Conservation (phyloP, 1,140 invertebrate genomes). For the Scylla paramamosain region DNA sequence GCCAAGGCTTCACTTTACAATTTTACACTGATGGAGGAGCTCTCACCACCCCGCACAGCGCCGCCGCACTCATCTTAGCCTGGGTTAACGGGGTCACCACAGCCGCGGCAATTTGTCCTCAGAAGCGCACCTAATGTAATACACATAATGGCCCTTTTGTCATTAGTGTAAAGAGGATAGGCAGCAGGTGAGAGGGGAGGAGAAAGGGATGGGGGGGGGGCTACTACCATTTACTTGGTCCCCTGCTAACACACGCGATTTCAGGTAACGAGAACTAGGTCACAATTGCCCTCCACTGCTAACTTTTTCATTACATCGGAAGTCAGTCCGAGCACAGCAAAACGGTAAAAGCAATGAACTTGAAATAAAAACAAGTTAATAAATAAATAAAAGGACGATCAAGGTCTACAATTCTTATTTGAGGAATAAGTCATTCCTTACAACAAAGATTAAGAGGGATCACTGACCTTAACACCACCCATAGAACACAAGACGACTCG, state of each 20-base stretch:
- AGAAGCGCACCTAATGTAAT: slow-evolving; percentile 38
- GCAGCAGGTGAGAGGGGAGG: neutral
- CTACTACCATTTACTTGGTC: neutral
- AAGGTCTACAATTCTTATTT: too few species aligned
- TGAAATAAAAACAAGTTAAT: too few species aligned
- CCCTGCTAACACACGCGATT: neutral
- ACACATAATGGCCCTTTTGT: slow-evolving; percentile 54
- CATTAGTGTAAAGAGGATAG: slow-evolving; percentile 36
- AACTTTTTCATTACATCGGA: too few species aligned
- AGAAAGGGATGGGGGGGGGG: neutral
- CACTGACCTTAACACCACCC: too few species aligned
- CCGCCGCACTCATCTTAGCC: neutral
- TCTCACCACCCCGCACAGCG: neutral
- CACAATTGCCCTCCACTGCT: too few species aligned
- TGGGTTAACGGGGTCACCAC: slow-evolving; percentile 31
- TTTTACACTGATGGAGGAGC: neutral
- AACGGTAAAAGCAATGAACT: too few species aligned
- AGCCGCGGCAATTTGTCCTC: slow-evolving; percentile 18
- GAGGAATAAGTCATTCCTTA: too few species aligned
- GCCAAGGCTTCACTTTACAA: neutral
- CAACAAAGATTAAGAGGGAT: too few species aligned
- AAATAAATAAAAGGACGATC: too few species aligned
- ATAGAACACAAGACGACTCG: too few species aligned
- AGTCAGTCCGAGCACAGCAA: too few species aligned
- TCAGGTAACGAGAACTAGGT: neutral